Evolutionary conservation across 2,797 vertebrate species (phyloP), one percentile per base, ranked within the genome.

Genomic region (Buceros bicornis): DNA sequence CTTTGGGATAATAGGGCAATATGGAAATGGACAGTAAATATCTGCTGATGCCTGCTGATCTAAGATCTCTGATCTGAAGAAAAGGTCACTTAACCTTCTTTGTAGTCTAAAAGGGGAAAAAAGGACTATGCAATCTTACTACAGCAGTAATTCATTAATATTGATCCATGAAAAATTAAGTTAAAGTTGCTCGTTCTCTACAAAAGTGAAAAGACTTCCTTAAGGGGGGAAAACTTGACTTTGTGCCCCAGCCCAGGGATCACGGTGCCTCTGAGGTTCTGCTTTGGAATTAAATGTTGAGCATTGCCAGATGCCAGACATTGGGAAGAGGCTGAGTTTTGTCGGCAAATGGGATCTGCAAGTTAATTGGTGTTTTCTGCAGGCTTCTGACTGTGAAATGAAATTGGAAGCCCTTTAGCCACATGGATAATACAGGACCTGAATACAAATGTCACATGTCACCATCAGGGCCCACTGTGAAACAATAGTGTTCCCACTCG

Each of bases 361-460:
- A 98, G 97, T 98, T 98, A 98, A 98, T 98, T 98, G 98, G 96
- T 98, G 96, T 98, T 98, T 98, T 98, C 97, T 98, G 92, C 92
- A 94, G 93, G 97, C 95, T 98, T 97, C 98, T 98, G 98, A 96
- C 97, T 98, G 98, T 97, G 98, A 98, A 98, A 98, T 98, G 97
- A 98, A 98, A 98, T 98, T 98, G 97, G 98, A 98, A 98, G 97
- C 97, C 97, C 97, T 98, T 98, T 98, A 98, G 96, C 97, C 98
- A 97, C 97, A 97, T 96, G 97, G 97, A 98, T 98, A 97, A 97
- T 97, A 95, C 96, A 96, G 95, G 97, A 97, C 97, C 76, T 98
- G 98, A 98, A 98, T 98, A 97, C 98, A 98, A 98, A 98, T 98
- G 98, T 98, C 97, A 98, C 97, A 96, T 98, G 97, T 98, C 95